Evolutionary conservation across 2,113 vertebrate genomes (phyloP).

Genomic region (Danionella cerebrum): DNA sequence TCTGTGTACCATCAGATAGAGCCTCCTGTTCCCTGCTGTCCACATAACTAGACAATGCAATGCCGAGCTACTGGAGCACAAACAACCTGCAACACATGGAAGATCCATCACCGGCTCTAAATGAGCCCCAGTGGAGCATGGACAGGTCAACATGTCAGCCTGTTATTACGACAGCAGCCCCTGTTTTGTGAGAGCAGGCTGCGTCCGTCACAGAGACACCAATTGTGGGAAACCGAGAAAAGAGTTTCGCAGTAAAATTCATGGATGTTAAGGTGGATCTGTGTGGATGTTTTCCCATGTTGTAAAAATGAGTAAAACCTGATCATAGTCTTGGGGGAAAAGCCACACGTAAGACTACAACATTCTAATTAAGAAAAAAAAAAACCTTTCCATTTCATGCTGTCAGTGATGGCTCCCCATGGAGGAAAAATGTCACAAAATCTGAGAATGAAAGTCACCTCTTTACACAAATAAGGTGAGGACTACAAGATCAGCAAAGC

Average conservation of each 20-base stretch:
- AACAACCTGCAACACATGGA: slow-evolving; percentile 65
- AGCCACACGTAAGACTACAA: too few species aligned
- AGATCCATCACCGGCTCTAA: slow-evolving; percentile 68
- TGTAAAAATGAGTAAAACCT: too few species aligned
- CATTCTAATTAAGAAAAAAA: too few species aligned
- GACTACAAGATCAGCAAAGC: too few species aligned
- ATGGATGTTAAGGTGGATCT: not conserved
- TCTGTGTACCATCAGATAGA: slow-evolving; percentile 71
- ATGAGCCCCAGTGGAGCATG: slow-evolving; percentile 57
- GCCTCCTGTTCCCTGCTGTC: slow-evolving; percentile 46
- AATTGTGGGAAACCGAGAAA: slow-evolving; percentile 8
- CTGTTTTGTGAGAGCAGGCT: slow-evolving; percentile 27
- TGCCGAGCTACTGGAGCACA: slow-evolving; percentile 58
- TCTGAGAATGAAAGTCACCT: too few species aligned
- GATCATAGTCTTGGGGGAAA: too few species aligned
- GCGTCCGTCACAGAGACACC: not conserved
- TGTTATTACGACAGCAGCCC: slow-evolving; percentile 25
- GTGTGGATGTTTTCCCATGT: not conserved
- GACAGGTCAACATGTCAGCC: slow-evolving; percentile 25
- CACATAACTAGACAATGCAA: slow-evolving; percentile 71
- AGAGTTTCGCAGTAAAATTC: not conserved
- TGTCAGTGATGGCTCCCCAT: too few species aligned
- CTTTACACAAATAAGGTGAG: too few species aligned
- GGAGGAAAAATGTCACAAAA: too few species aligned
- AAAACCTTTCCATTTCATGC: too few species aligned